These are phyloP conservation scores for Pelusios castaneus DNA, from an alignment of 2,113 vertebrate genomes.

Conservation along the genomic window DNA sequence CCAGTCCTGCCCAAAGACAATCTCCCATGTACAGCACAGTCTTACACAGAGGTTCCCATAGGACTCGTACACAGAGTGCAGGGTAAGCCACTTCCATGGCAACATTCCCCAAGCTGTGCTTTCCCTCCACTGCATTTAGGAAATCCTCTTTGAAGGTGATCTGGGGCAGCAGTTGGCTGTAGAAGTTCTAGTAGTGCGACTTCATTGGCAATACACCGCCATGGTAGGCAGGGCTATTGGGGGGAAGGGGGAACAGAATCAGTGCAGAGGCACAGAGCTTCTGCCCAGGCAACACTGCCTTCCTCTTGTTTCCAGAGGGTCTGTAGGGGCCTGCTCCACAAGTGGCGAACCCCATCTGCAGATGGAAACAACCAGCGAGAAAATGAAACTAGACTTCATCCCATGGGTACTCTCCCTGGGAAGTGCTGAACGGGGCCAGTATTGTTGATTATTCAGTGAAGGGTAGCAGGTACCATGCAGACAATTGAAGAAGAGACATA, in stretches of 20 bases:
- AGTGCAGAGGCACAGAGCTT: neutral
- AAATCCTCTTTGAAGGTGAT: neutral
- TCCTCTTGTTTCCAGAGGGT: neutral
- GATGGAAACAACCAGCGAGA: neutral
- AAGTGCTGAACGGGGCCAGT: neutral
- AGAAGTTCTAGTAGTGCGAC: neutral
- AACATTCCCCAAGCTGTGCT: neutral
- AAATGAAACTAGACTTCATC: neutral
- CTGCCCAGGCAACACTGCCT: neutral
- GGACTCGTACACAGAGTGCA: neutral
- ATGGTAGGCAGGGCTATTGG: neutral
- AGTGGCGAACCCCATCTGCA: neutral
- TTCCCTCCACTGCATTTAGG: neutral
- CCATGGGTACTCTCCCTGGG: neutral
- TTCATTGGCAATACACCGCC: neutral
- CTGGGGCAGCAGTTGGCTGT: neutral
- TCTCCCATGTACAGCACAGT: neutral
- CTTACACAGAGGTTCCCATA: neutral
- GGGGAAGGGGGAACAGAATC: neutral
- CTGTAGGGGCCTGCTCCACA: neutral
- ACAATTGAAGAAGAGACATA: accelerated
- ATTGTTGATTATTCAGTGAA: neutral
- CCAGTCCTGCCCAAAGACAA: too few species aligned
- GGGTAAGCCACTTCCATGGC: neutral
- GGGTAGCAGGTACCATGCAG: neutral